Conservation (phyloP, 2,113 vertebrate species). For the Delphinus delphis region DNA sequence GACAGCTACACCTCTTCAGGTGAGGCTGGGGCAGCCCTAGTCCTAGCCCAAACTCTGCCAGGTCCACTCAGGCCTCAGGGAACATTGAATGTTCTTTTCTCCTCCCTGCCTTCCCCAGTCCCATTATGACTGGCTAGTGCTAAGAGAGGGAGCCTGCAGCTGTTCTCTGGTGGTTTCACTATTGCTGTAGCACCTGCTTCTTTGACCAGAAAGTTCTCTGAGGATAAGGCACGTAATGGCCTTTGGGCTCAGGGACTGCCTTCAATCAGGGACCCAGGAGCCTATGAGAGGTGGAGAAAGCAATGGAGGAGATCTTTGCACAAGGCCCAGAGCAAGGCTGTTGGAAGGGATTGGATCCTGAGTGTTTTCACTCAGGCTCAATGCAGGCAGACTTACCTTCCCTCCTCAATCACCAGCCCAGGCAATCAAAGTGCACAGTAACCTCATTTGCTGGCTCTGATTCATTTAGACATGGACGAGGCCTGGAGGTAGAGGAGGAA, state of each 20-base stretch:
- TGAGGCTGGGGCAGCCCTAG: background rate
- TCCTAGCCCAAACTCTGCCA: background rate
- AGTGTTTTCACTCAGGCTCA: background rate
- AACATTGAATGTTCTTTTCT: background rate
- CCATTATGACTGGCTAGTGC: background rate
- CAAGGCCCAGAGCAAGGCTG: background rate
- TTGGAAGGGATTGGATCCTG: background rate
- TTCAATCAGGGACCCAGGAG: background rate
- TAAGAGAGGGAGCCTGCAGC: background rate
- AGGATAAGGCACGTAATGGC: background rate
- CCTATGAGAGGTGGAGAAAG: slow-evolving; percentile 24
- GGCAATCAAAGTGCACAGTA: background rate
- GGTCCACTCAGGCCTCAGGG: background rate
- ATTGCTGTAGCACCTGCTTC: background rate
- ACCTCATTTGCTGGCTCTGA: background rate
- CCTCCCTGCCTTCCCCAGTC: background rate
- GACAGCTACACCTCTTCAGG: background rate
- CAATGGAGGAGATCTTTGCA: background rate
- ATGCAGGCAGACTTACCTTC: background rate
- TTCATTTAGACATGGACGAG: slow-evolving; percentile 26
- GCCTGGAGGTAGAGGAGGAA: background rate
- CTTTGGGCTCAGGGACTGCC: background rate
- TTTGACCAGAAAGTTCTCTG: background rate
- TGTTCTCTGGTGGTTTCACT: background rate
- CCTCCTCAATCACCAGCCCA: background rate